These are phyloP conservation scores for Tachysurus fulvidraco DNA, from an alignment of 2,113 vertebrate species.

Conservation along the genomic window DNA sequence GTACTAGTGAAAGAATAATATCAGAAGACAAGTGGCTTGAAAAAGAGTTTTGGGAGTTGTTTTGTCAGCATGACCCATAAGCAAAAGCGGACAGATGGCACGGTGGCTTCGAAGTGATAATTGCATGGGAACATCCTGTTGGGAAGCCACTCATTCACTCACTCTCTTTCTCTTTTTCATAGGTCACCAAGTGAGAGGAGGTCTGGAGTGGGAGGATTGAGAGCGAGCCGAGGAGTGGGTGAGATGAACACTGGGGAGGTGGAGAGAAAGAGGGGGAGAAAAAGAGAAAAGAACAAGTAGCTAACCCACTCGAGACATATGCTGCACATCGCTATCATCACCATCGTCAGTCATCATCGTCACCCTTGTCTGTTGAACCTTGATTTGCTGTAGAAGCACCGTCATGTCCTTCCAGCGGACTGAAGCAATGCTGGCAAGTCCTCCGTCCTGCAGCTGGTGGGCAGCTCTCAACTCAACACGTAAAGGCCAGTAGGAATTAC, in stretches of 20 bases:
- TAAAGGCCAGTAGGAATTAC: slow-evolving; percentile 58
- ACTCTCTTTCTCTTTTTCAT: slow-evolving; percentile 49
- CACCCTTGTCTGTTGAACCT: slow-evolving; percentile 40
- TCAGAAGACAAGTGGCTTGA: background rate
- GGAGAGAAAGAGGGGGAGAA: background rate
- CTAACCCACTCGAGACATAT: slow-evolving; percentile 49
- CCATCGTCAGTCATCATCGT: slow-evolving; percentile 28
- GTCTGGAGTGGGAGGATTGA: slow-evolving; percentile 32
- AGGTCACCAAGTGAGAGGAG: slow-evolving; percentile 62
- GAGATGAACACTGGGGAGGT: slow-evolving; percentile 1
- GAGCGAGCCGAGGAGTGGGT: slow-evolving; percentile 11
- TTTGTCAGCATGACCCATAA: slow-evolving; percentile 34
- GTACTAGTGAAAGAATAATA: background rate
- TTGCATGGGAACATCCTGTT: slow-evolving; percentile 65
- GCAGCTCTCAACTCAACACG: slow-evolving; percentile 51
- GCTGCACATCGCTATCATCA: slow-evolving; percentile 39
- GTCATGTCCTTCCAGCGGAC: slow-evolving; percentile 43
- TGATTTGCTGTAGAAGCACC: slow-evolving; percentile 63
- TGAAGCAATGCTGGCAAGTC: slow-evolving; percentile 29
- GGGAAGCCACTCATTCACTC: slow-evolving; percentile 52
- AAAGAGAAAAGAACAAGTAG: slow-evolving; percentile 37
- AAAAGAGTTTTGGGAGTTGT: background rate
- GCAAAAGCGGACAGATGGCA: slow-evolving; percentile 69
- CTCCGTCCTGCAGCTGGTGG: slow-evolving; percentile 53
- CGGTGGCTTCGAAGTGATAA: slow-evolving; percentile 62